Evolutionary conservation across 2,113 vertebrate species (phyloP), one percentile per base, ranked within the genome.

Genomic region (Equus przewalskii): DNA sequence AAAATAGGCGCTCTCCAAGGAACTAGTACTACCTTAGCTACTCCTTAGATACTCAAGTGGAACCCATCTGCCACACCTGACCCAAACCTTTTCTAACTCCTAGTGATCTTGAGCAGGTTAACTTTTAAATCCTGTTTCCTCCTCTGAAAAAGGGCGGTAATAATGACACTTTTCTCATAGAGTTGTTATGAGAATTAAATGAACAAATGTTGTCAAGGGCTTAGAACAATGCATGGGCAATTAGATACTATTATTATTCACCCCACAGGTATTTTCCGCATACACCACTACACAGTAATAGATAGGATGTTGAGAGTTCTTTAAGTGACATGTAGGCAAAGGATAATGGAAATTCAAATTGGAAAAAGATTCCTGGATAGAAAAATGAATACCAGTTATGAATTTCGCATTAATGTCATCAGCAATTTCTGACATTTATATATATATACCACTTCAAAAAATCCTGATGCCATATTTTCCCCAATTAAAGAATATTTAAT

Each of bases 341-440:
- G 24, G 24, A 64, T 60, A 76, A 83, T 69, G 44, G 33, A 41
- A 70, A 86, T 83, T 95, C 49, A 80, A 91, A 64, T 82, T 5
- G 21, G 49, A 80, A 94, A 64, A 16, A 49, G 13, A 81, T 81
- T 72, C 80, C 44, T 58, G n/a, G 8, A 56, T 60, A 4, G 36
- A 69, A 81, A 60, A 54, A 75, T 58, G 44, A 2, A 7, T 58
- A 51, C 2, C 21, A 18, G 28, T 41, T 96, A 75, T 64, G 24
- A 69, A 79, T 44, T 91, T 93, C 54, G 56, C 26, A 89, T 36
- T 60, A 81, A 51, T 15, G 80, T 51, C 12, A 89, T 62, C 78
- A 92, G 75, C 24, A 64, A 69, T 87, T 93, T 58, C 33, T 94
- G 28, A 85, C 16, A 85, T 76, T 88, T 70, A 81, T 30, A 82